Base-by-base conservation (phyloP, 2,797 vertebrate genomes). In the Microcaecilia unicolor region DNA sequence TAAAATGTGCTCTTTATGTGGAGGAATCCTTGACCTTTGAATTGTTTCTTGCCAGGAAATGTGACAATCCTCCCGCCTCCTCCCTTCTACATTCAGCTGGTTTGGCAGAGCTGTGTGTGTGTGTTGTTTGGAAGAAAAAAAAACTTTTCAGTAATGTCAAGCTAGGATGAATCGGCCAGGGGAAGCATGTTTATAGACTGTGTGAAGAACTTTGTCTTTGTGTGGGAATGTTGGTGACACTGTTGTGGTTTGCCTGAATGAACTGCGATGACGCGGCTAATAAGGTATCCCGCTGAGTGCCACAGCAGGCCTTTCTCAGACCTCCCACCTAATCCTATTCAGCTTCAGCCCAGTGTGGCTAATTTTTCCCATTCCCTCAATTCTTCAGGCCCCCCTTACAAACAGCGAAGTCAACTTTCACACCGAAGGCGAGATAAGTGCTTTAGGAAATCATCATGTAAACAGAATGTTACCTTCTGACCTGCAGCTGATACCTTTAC, bases 381-480 rank as follows among this genome's bases (percentile, higher is more conserved):
- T 86, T 88, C 84, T 83, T 87, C 64, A 62, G 46, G 42, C 42
- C 2, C 53, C 51, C 61, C 56, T 64, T 67, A 72, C 70, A 84
- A 87, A 86, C 78, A 73, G 73, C 76, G 84, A 87, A 90, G 87
- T 90, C 83, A 89, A 80, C 82, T 78, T 85, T 88, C 86, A 85
- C 82, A 84, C 77, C 75, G 73, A 61, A 74, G 81, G 83, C 82
- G 77, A 76, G 76, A 77, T 67, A 81, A 86, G 86, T 85, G 87
- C 85, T 90, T 90, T 87, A 92, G 89, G 87, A 92, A 89, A 81
- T 72, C 78, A 81, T 78, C 83, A 22, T 91, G 89, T 91, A 92
- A 95, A 93, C 90, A 93, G 80, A 89, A 72, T 70, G 82, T 90
- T 91, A 90, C 88, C 88, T 93, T 89, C 86, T 95, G 91, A 95